Base-by-base conservation (phyloP, 2,888 invertebrate species). In the Xanthorhoe spadicearia region DNA sequence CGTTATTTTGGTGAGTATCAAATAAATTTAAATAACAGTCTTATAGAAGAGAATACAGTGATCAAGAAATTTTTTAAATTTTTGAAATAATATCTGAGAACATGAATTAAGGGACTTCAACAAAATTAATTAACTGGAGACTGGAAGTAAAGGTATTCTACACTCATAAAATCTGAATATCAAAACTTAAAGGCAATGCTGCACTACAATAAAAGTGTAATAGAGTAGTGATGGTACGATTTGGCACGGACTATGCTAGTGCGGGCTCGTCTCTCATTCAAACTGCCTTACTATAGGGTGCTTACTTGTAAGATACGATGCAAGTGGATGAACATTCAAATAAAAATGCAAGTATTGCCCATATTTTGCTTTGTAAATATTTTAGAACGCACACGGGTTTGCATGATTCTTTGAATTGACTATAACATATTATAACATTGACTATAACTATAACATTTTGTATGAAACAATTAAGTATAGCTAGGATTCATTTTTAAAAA, bases 231-330 rank as follows among this genome's bases (percentile, higher is more conserved):
- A 62, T 66, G 54, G 58, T 13, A 9, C 58, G 51, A 66, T 62
- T 66, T 66, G 66, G 66, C 66, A 66, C 57, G 28, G 56, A 38
- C 43, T 8, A 19, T 43, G 53, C 60, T 43, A 62, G 55, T 63
- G 67, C 67, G 69, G 62, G 64, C 56, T 70, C 51, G 52, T 65
- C 65, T 52, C 48, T 59, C 58, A 65, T 53, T 68, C 18, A 13
- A 55, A 58, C 68, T 9, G 52, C 58, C 53, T 67, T 70, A 48
- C 55, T 58, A 57, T 58, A 48, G 56, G 57, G 61, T 32, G 56
- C 61, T 53, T 57, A 35, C 5, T 43, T 15, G 50, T 56, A 51
- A 62, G 52, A 58, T 57, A 61, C 57, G 57, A 58, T 49, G 54
- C 61, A 17, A 58, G 28, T 51, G 56, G 50, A 56, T 32, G 32